Evolutionary conservation across 2,113 vertebrate species (phyloP).

Genomic region (Hippocampus mohnikei): DNA sequence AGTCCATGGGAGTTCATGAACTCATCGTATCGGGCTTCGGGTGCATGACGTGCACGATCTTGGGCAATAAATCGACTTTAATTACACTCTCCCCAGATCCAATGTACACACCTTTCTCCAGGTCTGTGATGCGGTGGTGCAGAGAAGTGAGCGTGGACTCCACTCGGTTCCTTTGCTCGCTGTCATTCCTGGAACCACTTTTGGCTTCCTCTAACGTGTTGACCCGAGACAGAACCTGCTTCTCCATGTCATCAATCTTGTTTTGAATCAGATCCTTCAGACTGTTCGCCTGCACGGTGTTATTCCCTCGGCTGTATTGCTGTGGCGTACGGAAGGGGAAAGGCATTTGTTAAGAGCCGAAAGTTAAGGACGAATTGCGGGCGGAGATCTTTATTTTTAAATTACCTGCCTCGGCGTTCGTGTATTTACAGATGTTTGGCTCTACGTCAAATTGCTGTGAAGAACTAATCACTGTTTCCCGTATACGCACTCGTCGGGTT

Average conservation of each 20-base stretch:
- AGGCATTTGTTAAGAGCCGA: constrained; percentile 21
- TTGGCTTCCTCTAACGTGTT: constrained; percentile 90
- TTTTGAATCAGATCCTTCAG: constrained; percentile 93
- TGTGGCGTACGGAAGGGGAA: constrained; percentile 55
- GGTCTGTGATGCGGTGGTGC: constrained; percentile 92
- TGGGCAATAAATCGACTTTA: not conserved
- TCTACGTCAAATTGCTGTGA: not conserved
- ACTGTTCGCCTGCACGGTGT: constrained; percentile 83
- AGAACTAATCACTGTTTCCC: not conserved
- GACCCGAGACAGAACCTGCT: constrained; percentile 91
- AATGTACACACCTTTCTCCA: constrained; percentile 86
- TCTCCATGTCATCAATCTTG: constrained; percentile 96
- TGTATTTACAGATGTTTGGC: not conserved
- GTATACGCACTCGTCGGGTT: not conserved
- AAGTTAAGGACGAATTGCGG: constrained; percentile 2
- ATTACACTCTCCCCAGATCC: not conserved
- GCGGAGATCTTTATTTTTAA: constrained; percentile 8
- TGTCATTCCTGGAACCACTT: constrained; percentile 78
- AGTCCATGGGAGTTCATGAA: not conserved
- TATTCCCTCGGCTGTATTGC: constrained; percentile 91
- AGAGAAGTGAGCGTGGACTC: constrained; percentile 90
- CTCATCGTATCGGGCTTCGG: not conserved
- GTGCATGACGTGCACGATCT: too few species aligned
- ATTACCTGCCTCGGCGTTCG: not conserved
- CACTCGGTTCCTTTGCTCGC: constrained; percentile 86